phyloP scores from a whole-genome alignment of 2,888 invertebrate species.

The Tethea ocularis region DNA sequence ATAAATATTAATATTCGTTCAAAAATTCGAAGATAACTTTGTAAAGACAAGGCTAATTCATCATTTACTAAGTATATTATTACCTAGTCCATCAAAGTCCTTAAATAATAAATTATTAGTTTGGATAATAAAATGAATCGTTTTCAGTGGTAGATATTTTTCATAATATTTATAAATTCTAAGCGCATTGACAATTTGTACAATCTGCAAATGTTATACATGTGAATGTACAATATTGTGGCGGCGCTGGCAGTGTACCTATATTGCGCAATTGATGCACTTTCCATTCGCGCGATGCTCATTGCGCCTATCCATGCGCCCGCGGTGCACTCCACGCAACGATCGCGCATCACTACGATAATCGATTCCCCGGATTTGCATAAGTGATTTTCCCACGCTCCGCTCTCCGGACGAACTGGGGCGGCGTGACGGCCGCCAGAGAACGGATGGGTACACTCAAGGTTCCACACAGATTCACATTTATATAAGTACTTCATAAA shows the following conservation, averaged over 20 bases:
- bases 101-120: too few relatives aligned
- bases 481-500: slow-evolving; percentile 28
- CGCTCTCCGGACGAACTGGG: slow-evolving; percentile 67
- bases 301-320: slow-evolving; percentile 36
- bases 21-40: too few relatives aligned
- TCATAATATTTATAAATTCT: too few relatives aligned
- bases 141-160: too few relatives aligned
- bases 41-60: too few relatives aligned
- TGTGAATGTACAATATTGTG: slow-evolving; percentile 3
- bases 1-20: too few relatives aligned
- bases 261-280: slow-evolving; percentile 70
- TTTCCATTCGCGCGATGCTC: slow-evolving; percentile 64
- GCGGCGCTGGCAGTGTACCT: slow-evolving; percentile 3
- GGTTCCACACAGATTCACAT: slow-evolving; percentile 61
- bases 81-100: too few relatives aligned
- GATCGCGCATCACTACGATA: slow-evolving; percentile 56
- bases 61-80: too few relatives aligned
- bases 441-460: slow-evolving; percentile 71
- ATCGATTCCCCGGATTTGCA: slow-evolving; percentile 78
- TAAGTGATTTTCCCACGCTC: slow-evolving; percentile 78
- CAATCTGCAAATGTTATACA: background rate
- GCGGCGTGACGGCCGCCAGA: slow-evolving; percentile 64
- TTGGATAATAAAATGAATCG: too few relatives aligned
- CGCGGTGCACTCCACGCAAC: slow-evolving; percentile 36
- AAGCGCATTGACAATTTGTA: too few relatives aligned